Conservation (phyloP, 2,113 vertebrate genomes). For the Physeter macrocephalus region DNA sequence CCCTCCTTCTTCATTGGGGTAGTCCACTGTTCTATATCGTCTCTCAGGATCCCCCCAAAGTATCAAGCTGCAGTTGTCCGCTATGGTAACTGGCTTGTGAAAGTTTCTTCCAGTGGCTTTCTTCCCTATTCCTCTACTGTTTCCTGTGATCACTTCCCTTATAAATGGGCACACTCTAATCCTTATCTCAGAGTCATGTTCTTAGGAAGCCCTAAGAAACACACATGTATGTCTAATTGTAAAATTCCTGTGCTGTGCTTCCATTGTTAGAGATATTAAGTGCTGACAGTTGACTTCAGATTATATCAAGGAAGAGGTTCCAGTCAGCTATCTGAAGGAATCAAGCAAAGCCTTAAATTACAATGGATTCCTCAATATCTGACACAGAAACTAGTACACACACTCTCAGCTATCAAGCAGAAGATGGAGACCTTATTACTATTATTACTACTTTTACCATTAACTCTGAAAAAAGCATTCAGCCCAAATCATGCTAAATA, state of each 20-base stretch:
- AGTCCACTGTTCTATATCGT: not conserved
- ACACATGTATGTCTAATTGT: not conserved
- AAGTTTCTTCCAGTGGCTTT: not conserved
- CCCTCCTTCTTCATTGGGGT: not conserved
- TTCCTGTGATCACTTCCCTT: not conserved
- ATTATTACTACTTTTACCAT: not conserved
- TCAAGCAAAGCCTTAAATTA: not conserved
- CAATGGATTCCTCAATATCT: not conserved
- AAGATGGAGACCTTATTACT: not conserved
- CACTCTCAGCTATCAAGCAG: not conserved
- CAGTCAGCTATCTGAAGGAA: not conserved
- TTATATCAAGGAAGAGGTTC: not conserved
- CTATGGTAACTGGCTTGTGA: not conserved
- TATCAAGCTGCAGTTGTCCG: not conserved
- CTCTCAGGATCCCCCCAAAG: not conserved
- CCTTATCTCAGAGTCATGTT: not conserved
- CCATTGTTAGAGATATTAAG: not conserved
- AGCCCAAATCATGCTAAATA: not conserved
- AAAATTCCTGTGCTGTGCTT: not conserved
- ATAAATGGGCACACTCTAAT: not conserved
- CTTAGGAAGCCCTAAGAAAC: not conserved
- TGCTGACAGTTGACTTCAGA: not conserved
- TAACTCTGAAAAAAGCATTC: not conserved
- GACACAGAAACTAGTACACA: not conserved
- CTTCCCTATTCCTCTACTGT: not conserved